Evolutionary conservation across 2,797 vertebrate species (phyloP).

Genomic region (Podargus strigoides): DNA sequence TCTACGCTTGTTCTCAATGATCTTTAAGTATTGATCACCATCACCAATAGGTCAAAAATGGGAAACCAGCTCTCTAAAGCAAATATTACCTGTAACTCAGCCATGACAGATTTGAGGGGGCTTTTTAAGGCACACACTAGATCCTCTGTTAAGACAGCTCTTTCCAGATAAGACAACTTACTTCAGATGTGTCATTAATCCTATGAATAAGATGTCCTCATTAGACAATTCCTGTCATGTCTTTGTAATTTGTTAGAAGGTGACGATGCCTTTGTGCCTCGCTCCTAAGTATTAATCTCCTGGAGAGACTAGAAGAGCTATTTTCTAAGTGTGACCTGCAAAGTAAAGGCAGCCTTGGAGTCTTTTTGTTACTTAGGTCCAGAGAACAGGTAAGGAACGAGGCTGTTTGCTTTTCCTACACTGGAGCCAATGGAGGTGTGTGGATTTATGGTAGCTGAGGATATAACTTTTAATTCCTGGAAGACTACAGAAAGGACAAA

Average conservation of each 20-base stretch:
- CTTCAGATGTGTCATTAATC: not conserved
- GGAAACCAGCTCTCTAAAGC: not conserved
- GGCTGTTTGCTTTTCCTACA: not conserved
- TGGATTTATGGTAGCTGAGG: not conserved
- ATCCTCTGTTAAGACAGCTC: not conserved
- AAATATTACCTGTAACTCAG: not conserved
- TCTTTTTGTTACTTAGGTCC: not conserved
- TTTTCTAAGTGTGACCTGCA: not conserved
- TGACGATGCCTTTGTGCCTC: not conserved
- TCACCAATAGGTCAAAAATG: not conserved
- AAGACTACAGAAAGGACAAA: not conserved
- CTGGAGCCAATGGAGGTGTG: not conserved
- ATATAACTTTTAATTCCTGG: not conserved
- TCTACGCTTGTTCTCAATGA: not conserved
- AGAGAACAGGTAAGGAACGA: not conserved
- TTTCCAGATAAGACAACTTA: not conserved
- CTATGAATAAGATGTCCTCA: not conserved
- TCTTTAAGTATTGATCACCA: not conserved
- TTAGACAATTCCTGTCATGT: not conserved
- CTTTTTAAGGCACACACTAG: not conserved
- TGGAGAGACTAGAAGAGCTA: not conserved
- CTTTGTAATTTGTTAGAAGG: not conserved
- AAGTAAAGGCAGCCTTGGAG: too few relatives aligned
- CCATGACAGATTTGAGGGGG: not conserved
- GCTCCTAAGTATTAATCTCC: not conserved